Percentiles rank a stretch among this genome's conserved stretches.
Conservation (phyloP, 2,113 vertebrate genomes). For the Verasper variegatus region DNA sequence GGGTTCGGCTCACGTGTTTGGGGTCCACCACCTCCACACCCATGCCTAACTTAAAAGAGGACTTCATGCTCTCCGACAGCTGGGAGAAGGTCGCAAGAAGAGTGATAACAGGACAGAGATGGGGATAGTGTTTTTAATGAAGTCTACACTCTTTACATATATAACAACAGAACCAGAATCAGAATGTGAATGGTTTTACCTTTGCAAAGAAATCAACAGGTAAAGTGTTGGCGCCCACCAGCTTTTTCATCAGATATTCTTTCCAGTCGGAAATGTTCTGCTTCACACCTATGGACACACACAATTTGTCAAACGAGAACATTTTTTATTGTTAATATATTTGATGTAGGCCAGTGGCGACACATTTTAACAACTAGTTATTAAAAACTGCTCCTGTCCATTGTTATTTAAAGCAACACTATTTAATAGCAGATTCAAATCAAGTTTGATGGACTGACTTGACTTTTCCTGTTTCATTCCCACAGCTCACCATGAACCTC, state of each 20-base stretch:
- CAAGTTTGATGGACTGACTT: no score
- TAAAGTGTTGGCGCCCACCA: conserved; percentile 91
- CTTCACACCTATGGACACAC: conserved; percentile 67
- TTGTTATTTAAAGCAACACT: no score
- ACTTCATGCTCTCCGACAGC: conserved; percentile 92
- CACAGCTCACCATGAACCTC: no score
- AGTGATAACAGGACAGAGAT: neutral
- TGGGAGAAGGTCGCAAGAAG: conserved; percentile 49
- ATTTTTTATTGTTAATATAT: neutral
- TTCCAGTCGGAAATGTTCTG: conserved; percentile 88
- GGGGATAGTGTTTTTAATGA: neutral
- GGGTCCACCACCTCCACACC: conserved; percentile 95
- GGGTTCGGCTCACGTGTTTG: conserved; percentile 86
- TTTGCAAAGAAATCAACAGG: conserved; percentile 95
- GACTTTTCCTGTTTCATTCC: no score
- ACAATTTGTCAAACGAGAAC: neutral
- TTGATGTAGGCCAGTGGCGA: no score
- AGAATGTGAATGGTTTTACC: conserved; percentile 76
- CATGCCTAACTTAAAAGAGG: conserved; percentile 88
- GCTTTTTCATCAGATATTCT: conserved; percentile 90
- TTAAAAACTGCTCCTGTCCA: no score
- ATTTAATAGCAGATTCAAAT: no score
- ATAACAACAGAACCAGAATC: neutral
- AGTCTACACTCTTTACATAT: neutral
- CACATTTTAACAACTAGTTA: no score